These are phyloP conservation scores for Tiliqua scincoides DNA, from an alignment of 2,113 vertebrate species.

Conservation along the genomic window DNA sequence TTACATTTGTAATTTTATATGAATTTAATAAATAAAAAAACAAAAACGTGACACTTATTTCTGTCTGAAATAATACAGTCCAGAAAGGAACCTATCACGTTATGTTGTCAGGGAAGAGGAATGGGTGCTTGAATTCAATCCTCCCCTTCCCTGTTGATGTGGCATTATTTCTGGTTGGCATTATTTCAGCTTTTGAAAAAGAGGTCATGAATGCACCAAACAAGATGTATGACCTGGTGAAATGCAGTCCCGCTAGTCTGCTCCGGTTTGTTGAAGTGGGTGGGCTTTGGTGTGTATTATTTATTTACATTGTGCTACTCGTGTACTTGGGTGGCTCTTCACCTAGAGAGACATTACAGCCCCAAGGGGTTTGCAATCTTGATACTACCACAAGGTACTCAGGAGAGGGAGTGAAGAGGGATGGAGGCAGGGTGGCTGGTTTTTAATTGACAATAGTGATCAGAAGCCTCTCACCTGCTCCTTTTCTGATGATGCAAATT, in stretches of 20 bases:
- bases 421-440: neutral
- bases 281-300: neutral
- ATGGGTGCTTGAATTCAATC: neutral
- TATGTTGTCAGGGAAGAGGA: neutral
- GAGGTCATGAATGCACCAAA: neutral
- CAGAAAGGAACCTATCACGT: neutral
- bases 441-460: neutral
- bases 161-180: neutral
- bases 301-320: no score
- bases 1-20: neutral
- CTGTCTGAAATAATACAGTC: neutral
- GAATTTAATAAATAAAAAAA: no score
- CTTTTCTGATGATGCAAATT: neutral
- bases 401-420: no score
- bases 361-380: no score
- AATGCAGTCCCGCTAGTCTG: no score
- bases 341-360: no score
- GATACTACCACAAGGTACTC: no score
- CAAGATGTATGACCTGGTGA: no score
- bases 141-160: neutral
- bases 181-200: neutral
- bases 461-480: neutral
- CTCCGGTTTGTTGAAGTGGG: neutral
- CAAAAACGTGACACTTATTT: neutral
- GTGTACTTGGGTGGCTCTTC: no score